Conservation (phyloP, 2,888 invertebrate species). For the Agonopterix heracliana region DNA sequence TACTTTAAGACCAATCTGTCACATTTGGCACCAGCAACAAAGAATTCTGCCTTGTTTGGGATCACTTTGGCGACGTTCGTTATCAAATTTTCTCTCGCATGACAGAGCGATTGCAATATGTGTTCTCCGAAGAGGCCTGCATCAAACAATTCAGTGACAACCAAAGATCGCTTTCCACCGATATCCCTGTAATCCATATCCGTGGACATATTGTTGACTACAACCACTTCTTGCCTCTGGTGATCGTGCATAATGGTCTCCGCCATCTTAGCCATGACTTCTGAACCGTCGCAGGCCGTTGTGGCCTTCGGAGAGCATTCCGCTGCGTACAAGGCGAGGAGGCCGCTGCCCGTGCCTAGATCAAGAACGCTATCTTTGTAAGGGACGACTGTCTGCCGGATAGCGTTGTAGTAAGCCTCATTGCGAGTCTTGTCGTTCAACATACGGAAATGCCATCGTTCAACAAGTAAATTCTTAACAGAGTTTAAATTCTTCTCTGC, state of each 20-base stretch:
- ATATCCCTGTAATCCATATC: conserved; percentile 69
- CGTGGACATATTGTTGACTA: conserved; percentile 78
- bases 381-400: conserved; percentile 68
- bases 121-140: conserved; percentile 87
- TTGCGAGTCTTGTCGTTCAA: conserved; percentile 85
- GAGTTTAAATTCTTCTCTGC: conserved; percentile 82
- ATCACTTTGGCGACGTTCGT: conserved; percentile 68
- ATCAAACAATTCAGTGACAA: conserved; percentile 88
- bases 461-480: conserved; percentile 80
- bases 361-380: conserved; percentile 78
- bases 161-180: conserved; percentile 74
- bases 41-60: conserved; percentile 79
- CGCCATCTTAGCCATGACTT: conserved; percentile 78
- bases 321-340: conserved; percentile 81
- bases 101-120: conserved; percentile 78
- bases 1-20: conserved; percentile 64
- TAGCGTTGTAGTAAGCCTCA: conserved; percentile 78
- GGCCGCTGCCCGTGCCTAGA: conserved; percentile 86
- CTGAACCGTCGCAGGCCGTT: conserved; percentile 81
- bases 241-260: conserved; percentile 56
- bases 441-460: conserved; percentile 90
- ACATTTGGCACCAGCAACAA: conserved; percentile 78
- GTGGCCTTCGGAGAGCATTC: conserved; percentile 72
- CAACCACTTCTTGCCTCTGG: conserved; percentile 67
- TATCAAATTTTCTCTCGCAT: conserved; percentile 80